Conservation (phyloP, 1,140 invertebrate species). For the Bombus terrestris region DNA sequence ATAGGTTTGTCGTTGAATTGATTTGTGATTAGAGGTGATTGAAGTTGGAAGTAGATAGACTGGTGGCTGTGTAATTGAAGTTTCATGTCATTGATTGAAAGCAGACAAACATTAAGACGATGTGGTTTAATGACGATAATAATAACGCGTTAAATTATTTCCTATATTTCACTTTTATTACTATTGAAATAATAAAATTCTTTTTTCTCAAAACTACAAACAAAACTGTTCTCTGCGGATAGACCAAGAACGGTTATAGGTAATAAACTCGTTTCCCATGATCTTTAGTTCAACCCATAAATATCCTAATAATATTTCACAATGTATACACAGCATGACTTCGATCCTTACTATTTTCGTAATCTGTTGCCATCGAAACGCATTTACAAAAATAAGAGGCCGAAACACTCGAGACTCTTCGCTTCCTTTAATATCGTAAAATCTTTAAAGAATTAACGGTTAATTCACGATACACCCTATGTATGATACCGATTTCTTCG, state of each 20-base stretch:
- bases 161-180: background rate
- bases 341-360: background rate
- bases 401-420: background rate
- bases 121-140: too few relatives aligned
- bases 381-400: background rate
- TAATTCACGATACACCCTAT: constrained; percentile 1
- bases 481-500: background rate
- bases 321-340: background rate
- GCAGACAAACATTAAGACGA: too few relatives aligned
- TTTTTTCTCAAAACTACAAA: background rate
- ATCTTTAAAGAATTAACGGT: background rate
- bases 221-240: background rate
- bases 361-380: background rate
- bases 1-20: background rate
- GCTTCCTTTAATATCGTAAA: too few relatives aligned
- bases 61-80: background rate
- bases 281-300: background rate
- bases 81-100: background rate
- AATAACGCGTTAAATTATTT: too few relatives aligned
- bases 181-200: background rate
- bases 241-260: background rate
- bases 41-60: too few relatives aligned
- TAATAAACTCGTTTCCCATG: background rate
- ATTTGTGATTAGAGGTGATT: background rate
- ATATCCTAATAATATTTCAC: background rate